Evolutionary conservation across 2,888 invertebrate species (phyloP), one percentile per base, ranked within the genome.

Genomic region (Agriotes lineatus): DNA sequence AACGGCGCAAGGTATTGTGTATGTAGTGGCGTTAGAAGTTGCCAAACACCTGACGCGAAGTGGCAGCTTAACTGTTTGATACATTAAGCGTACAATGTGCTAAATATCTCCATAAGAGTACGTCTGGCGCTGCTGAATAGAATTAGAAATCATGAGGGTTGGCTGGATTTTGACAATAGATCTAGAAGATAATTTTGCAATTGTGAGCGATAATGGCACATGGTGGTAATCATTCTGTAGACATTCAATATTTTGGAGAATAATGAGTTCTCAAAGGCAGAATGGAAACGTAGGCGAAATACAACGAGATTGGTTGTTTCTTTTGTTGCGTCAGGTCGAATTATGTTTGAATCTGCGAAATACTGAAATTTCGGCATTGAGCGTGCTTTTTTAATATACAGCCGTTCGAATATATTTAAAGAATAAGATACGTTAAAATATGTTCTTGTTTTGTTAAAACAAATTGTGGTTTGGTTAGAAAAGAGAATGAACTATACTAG

Each of bases 21-120:
- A 30, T 61, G 62, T 62, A 62, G 48, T 37, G 52, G 22, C 37
- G 30, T 62, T 62, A 54, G 54, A 62, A 62, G 52, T 54, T 62
- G 42, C 39, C 48, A 54, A 62, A 62, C 19, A 62, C 62, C 62
- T 62, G 54, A 54, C 54, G 10, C 39, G 42, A 52, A 61, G 61
- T 58, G 48, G 37, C 37, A 37, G 58, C 58, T 58, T 57, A 65
- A 65, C 39, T 48, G 64, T 58, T 44, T 57, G 64, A 65, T 65
- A 48, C 30, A 58, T 58, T 65, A 52, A 50, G 37, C 50, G 20
- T 52, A 48, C 57, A 65, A 63, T 22, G 50, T 58, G 57, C 48
- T 57, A 65, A 65, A 65, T 45, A 65, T 57, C 48, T 65, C 30
- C n/a, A 18, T 56, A 48, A 58, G 64, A 65, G 48, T 57, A 57